Evolutionary conservation across 2,888 invertebrate species (phyloP), one percentile per base, ranked within the genome.

Genomic region (Petrophora chlorosata): DNA sequence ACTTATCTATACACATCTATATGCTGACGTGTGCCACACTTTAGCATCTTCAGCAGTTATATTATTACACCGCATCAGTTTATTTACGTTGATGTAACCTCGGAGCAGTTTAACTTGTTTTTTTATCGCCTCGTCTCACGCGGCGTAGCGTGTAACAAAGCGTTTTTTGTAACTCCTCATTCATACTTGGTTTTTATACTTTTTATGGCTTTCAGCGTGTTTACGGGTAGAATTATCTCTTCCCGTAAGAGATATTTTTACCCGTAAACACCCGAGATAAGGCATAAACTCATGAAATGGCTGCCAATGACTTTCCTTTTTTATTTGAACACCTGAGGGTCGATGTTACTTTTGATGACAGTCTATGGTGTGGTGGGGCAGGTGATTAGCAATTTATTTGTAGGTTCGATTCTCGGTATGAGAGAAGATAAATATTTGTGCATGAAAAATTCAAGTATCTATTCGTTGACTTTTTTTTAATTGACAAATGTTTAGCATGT

Each of bases 211-310:
- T 43, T 25, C 34, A 34, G 14, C 43, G 39, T 41, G 47, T 32
- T 39, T 34, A 39, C 39, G 34, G 43, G 43, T 39, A 43, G 34
- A 50, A 28, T 44, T 50, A 33, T 43, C 39, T 50, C 38, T 50
- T 50, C 39, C 39, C 49, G 43, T 50, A 43, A 43, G 34, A 50
- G 33, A 50, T 50, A 33, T 43, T 43, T 50, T 43, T 50, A 44
- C 39, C 39, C 49, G 43, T 50, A 50, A 50, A 50, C 39, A 34
- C 43, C 14, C 38, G 26, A 43, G 49, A 50, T 44, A 50, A 50
- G 26, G 39, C 43, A 50, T 44, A 50, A 50, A 50, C 39, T 50
- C 17, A 5, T 5, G 32, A 25, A 44, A 48, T 16, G 42, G 38
- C 42, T 33, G 43, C 38, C 42, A 33, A 49, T 39, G 23, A 32